Evolutionary conservation across 1,140 invertebrate species (phyloP).

Genomic region (Drosophila elegans): DNA sequence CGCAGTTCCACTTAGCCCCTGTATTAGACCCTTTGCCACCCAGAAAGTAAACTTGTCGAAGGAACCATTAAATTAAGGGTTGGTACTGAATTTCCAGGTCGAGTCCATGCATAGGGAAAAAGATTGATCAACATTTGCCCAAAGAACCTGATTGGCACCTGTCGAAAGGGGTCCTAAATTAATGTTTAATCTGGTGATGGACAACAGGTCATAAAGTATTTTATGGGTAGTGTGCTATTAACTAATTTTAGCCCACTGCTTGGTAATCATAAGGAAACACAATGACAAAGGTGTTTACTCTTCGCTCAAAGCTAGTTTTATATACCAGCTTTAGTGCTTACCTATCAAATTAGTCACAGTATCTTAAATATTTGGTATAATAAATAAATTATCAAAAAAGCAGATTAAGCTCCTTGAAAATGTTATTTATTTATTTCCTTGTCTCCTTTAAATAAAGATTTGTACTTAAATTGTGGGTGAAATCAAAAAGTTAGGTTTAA

Average conservation of each 20-base stretch:
- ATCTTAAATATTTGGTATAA: too few relatives aligned
- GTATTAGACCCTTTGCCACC: slow-evolving; percentile 1
- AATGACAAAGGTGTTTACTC: neutral
- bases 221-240: neutral
- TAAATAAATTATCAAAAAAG: too few relatives aligned
- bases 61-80: neutral
- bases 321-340: too few relatives aligned
- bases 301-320: neutral
- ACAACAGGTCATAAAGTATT: slow-evolving; percentile 1
- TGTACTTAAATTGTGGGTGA: too few relatives aligned
- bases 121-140: slow-evolving; percentile 43
- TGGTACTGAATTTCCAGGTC: neutral
- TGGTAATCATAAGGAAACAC: neutral
- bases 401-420: too few relatives aligned
- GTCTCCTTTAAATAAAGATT: too few relatives aligned
- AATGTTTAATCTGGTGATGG: slow-evolving; percentile 12
- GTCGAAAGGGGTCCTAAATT: slow-evolving; percentile 11
- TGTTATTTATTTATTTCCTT: too few relatives aligned
- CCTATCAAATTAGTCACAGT: too few relatives aligned
- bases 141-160: slow-evolving; percentile 25
- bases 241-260: neutral
- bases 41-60: neutral
- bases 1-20: slow-evolving; percentile 18
- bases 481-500: too few relatives aligned
- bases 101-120: slow-evolving; percentile 14